phyloP scores from a whole-genome alignment of 2,797 vertebrate species.

The Anguilla anguilla region DNA sequence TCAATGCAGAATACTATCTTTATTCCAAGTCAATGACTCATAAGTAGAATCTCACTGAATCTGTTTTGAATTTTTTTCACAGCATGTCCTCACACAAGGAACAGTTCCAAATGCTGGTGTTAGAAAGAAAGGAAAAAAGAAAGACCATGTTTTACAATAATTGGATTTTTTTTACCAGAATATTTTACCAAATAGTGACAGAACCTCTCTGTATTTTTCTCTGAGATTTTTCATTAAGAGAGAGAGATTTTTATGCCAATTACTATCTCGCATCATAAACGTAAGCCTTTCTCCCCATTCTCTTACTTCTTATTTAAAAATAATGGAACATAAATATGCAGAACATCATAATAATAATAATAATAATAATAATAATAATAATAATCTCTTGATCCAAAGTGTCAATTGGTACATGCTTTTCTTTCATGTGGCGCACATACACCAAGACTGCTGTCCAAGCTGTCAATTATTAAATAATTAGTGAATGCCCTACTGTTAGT shows the following conservation, averaged over 20 bases:
- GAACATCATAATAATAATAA: not conserved
- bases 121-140: no score
- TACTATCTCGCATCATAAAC: slow-evolving; percentile 4
- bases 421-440: not conserved
- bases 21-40: not conserved
- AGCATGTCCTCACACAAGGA: not conserved
- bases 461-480: slow-evolving; percentile 1
- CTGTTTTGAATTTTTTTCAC: not conserved
- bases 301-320: not conserved
- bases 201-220: no score
- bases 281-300: not conserved
- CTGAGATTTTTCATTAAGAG: no score
- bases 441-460: not conserved
- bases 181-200: no score
- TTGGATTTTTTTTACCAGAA: no score
- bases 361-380: not conserved
- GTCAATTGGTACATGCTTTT: not conserved
- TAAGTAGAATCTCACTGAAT: not conserved
- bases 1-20: not conserved
- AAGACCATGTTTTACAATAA: no score
- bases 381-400: no score
- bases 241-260: slow-evolving; percentile 16
- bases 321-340: slow-evolving; percentile 2
- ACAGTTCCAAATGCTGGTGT: no score
- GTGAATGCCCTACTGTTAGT: not conserved